Conservation (phyloP, 2,113 vertebrate species). For the Isurus oxyrinchus region DNA sequence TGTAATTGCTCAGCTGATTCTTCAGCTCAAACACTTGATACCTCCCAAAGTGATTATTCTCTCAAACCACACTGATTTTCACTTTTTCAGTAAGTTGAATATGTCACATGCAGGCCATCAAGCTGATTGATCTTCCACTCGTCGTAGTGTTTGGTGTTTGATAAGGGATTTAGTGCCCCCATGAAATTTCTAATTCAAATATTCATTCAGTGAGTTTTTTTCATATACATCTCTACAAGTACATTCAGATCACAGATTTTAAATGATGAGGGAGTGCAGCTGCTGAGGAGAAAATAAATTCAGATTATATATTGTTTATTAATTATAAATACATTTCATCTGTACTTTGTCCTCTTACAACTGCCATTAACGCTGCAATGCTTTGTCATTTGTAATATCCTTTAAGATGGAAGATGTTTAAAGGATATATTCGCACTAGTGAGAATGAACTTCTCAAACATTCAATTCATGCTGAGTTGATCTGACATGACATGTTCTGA, state of each 20-base stretch:
- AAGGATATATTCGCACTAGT: neutral
- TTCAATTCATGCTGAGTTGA: constrained; percentile 52
- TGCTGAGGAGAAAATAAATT: constrained; percentile 5
- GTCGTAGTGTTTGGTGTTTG: neutral
- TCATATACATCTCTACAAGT: neutral
- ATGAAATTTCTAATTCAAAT: neutral
- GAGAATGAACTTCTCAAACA: constrained; percentile 27
- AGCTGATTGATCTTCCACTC: neutral
- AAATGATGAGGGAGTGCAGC: neutral
- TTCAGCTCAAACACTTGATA: neutral
- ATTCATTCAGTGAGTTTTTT: neutral
- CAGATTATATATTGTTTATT: neutral
- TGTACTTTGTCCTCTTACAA: constrained; percentile 2
- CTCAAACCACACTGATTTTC: neutral
- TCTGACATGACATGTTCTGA: constrained; percentile 59
- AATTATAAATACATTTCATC: constrained; percentile 33
- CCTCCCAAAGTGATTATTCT: neutral
- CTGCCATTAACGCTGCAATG: neutral
- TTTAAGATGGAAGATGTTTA: neutral
- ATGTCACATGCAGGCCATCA: neutral
- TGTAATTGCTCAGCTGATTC: neutral
- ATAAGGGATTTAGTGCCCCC: neutral
- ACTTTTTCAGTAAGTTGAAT: neutral
- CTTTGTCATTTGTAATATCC: constrained; percentile 20
- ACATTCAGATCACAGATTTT: neutral